Evolutionary conservation across 2,113 vertebrate genomes (phyloP).

Genomic region (Halichoerus grypus): DNA sequence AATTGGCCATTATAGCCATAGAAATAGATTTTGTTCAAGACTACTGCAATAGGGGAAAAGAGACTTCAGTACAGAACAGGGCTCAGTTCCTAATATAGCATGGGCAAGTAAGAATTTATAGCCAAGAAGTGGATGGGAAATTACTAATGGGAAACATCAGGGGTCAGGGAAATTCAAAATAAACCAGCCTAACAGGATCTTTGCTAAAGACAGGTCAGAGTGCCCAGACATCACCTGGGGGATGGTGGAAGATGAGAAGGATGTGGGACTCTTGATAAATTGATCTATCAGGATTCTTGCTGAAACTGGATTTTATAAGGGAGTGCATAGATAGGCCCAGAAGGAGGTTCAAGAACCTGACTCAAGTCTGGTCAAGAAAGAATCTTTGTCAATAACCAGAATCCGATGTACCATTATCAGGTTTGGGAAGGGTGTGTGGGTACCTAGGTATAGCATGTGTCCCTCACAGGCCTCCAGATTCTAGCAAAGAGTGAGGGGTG

Average conservation of each 20-base stretch:
- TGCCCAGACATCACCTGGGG: neutral
- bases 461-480: neutral
- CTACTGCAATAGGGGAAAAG: neutral
- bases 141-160: neutral
- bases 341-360: neutral
- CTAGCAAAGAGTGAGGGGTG: neutral
- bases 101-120: neutral
- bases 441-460: too few species aligned
- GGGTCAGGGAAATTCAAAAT: neutral
- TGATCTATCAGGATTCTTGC: neutral
- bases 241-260: neutral
- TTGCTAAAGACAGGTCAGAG: neutral
- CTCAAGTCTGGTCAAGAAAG: neutral
- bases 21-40: neutral
- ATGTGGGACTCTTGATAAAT: neutral
- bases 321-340: neutral
- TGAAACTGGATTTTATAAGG: neutral
- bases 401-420: neutral
- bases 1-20: neutral
- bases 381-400: neutral
- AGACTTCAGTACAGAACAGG: neutral
- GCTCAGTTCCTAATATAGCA: neutral
- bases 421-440: neutral
- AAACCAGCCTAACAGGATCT: neutral
- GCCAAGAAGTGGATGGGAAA: neutral